phyloP scores from a whole-genome alignment of 1,140 invertebrate genomes.

The Drosophila biarmipes region DNA sequence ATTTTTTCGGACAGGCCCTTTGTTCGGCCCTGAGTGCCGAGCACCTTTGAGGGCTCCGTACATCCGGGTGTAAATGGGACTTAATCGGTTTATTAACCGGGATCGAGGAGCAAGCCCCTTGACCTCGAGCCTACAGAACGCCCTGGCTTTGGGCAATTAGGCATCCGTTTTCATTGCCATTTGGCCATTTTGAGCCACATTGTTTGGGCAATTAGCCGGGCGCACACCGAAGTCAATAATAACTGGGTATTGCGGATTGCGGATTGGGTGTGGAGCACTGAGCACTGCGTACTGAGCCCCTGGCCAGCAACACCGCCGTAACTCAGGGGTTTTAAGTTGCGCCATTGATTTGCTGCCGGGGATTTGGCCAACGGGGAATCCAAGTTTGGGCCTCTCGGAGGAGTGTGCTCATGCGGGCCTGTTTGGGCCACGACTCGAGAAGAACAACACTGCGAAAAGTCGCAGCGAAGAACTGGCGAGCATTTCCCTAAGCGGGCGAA shows the following conservation, averaged over 20 bases:
- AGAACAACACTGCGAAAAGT: constrained; percentile 1
- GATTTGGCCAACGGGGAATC: constrained; percentile 37
- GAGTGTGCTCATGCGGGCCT: constrained; percentile 4
- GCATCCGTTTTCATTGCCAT: constrained; percentile 39
- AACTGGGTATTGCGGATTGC: not conserved
- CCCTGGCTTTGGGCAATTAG: constrained; percentile 29
- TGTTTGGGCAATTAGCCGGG: constrained; percentile 32
- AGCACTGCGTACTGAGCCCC: not conserved
- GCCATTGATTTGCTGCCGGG: constrained; percentile 31
- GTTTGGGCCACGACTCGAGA: constrained; percentile 7
- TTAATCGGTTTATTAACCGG: constrained; percentile 33
- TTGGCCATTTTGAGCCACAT: constrained; percentile 29
- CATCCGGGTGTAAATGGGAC: constrained; percentile 15
- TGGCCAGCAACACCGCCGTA: not conserved
- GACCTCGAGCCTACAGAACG: not conserved
- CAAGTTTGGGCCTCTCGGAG: constrained; percentile 11
- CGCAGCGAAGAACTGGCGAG: not conserved
- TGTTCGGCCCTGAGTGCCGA: not conserved
- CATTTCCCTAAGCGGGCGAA: constrained; percentile 1
- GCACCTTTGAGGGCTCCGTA: constrained; percentile 9
- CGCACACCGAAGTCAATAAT: constrained; percentile 22
- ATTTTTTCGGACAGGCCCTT: not conserved
- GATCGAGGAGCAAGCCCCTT: not conserved
- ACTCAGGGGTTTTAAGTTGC: constrained; percentile 39
- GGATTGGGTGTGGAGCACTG: not conserved